Percentiles rank a stretch among this genome's conserved stretches.
phyloP scores from a whole-genome alignment of 2,797 vertebrate genomes.

The Masticophis lateralis region DNA sequence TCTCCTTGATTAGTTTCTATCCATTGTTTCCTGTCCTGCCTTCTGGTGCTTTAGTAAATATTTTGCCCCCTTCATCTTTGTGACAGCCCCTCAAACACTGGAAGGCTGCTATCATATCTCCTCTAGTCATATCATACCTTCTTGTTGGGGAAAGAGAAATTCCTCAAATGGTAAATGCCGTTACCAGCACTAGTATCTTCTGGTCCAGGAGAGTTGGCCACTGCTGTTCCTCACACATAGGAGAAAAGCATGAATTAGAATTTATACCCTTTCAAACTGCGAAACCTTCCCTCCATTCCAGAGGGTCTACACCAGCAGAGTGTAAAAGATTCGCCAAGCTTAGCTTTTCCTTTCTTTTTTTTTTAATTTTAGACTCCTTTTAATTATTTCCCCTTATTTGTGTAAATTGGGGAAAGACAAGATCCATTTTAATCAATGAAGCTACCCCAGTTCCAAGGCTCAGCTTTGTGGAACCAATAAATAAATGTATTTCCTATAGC shows the following conservation, averaged over 20 bases:
- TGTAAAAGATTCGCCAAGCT: not conserved
- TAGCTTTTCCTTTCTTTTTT: too few species aligned
- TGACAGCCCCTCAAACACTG: not conserved
- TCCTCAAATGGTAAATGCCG: not conserved
- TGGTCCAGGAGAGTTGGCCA: not conserved
- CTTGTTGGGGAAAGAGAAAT: not conserved
- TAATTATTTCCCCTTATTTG: not conserved
- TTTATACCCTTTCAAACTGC: not conserved
- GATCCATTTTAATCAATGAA: not conserved
- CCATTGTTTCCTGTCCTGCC: not conserved
- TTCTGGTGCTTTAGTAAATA: not conserved
- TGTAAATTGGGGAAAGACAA: not conserved
- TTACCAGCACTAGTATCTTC: not conserved
- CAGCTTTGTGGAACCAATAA: not conserved
- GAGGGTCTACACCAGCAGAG: not conserved
- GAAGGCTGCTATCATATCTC: not conserved
- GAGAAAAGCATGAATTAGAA: not conserved
- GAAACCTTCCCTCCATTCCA: not conserved
- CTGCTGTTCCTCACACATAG: rapidly evolving
- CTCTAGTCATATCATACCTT: not conserved
- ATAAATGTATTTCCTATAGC: not conserved
- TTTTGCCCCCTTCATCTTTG: not conserved
- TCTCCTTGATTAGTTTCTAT: not conserved
- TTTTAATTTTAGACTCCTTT: not conserved
- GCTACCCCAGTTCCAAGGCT: not conserved